These are phyloP conservation scores for Apotomis betuletana DNA, from an alignment of 2,888 invertebrate species.

Conservation along the genomic window DNA sequence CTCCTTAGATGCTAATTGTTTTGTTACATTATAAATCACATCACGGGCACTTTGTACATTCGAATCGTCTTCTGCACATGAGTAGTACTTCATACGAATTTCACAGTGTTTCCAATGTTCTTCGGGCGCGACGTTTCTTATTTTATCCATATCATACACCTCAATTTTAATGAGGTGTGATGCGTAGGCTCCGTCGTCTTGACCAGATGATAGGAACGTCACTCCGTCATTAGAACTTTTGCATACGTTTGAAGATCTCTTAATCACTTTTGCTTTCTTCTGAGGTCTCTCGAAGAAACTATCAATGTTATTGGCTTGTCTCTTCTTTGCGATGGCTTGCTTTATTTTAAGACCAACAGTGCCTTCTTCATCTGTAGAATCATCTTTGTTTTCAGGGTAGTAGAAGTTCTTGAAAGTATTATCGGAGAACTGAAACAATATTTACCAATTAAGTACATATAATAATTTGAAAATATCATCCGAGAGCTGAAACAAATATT, in stretches of 20 bases:
- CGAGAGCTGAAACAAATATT: no score
- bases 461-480: no score
- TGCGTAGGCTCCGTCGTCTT: neutral
- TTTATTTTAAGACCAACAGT: neutral
- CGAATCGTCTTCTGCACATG: neutral
- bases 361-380: neutral
- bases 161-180: neutral
- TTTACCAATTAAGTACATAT: neutral
- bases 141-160: neutral
- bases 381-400: neutral
- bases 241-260: neutral
- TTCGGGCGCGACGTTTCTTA: neutral
- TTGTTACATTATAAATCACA: neutral
- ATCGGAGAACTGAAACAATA: conserved; percentile 10
- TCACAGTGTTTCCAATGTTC: conserved; percentile 8
- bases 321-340: conserved; percentile 1
- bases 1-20: conserved; percentile 5
- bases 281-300: conserved; percentile 1
- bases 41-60: neutral
- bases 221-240: neutral
- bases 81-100: conserved; percentile 1
- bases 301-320: neutral
- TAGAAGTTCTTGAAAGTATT: conserved; percentile 13
- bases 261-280: neutral
- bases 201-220: neutral